Conservation (phyloP, 2,888 invertebrate species). For the Drosophila helvetica region DNA sequence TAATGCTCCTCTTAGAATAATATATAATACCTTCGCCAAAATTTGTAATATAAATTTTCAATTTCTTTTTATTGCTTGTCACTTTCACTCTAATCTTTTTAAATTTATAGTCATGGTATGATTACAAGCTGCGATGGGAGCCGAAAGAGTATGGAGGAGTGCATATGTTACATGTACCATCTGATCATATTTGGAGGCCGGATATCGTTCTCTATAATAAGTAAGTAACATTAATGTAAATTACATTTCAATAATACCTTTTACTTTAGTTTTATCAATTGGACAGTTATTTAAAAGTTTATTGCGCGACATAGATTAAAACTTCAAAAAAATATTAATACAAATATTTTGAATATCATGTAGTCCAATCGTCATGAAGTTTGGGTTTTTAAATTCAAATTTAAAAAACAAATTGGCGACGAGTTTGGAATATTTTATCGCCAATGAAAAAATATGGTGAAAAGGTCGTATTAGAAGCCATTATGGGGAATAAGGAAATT, state of each 20-base stretch:
- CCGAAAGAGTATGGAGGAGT: slow-evolving; percentile 93
- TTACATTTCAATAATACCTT: not conserved
- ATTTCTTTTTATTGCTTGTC: not conserved
- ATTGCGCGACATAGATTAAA: not conserved
- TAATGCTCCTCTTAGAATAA: too few relatives aligned
- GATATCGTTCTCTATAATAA: slow-evolving; percentile 93
- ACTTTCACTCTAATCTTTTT: not conserved
- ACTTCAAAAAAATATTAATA: not conserved
- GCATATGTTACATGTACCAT: slow-evolving; percentile 93
- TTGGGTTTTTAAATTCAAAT: too few relatives aligned
- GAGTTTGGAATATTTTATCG: not conserved
- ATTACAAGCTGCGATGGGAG: slow-evolving; percentile 94
- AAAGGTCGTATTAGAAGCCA: too few relatives aligned
- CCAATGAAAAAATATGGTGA: not conserved
- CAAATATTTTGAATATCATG: not conserved
- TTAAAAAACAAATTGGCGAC: not conserved
- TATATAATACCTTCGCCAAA: too few relatives aligned
- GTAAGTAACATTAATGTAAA: slow-evolving; percentile 84
- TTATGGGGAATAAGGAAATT: not conserved
- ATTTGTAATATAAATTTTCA: not conserved
- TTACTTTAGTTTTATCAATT: not conserved
- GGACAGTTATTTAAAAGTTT: not conserved
- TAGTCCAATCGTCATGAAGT: not conserved
- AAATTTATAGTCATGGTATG: slow-evolving; percentile 90
- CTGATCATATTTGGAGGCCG: slow-evolving; percentile 93